These are phyloP conservation scores for Listrodromus nycthemerus DNA, from an alignment of 2,888 invertebrate genomes.

Conservation along the genomic window DNA sequence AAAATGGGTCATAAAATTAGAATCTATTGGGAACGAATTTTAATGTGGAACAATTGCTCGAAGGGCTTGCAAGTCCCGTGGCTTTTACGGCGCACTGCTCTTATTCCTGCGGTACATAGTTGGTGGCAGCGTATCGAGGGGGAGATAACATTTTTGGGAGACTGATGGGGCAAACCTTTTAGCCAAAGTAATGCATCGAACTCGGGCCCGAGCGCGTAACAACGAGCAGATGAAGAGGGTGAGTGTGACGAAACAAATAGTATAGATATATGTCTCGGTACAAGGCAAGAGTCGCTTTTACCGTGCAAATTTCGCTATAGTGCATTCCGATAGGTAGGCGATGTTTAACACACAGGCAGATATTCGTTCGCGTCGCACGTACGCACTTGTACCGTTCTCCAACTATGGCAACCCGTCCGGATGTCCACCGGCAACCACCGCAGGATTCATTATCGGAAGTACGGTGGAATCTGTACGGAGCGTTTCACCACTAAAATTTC, in stretches of 20 bases:
- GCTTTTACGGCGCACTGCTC: neutral
- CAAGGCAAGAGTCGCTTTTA: neutral
- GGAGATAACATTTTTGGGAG: constrained; percentile 67
- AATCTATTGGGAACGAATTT: neutral
- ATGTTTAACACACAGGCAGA: constrained; percentile 25
- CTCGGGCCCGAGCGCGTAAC: constrained; percentile 35
- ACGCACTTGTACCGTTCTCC: constrained; percentile 59
- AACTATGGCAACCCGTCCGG: constrained; percentile 49
- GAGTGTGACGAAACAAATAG: constrained; percentile 25
- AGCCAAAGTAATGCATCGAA: constrained; percentile 80
- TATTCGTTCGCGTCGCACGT: constrained; percentile 30
- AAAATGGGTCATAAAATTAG: neutral
- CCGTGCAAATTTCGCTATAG: constrained; percentile 3
- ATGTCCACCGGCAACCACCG: constrained; percentile 33
- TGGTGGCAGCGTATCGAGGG: constrained; percentile 14
- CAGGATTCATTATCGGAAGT: constrained; percentile 63
- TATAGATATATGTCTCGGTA: constrained; percentile 8
- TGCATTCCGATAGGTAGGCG: constrained; percentile 10
- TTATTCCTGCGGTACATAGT: neutral
- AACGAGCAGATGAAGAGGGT: constrained; percentile 30
- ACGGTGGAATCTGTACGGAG: constrained; percentile 37
- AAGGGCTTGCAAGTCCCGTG: neutral
- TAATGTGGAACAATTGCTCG: neutral
- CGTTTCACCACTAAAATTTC: constrained; percentile 23
- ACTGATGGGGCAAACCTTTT: constrained; percentile 83